Percentiles rank a stretch among this genome's conserved stretches.
phyloP scores from a whole-genome alignment of 1,140 invertebrate genomes.

The Hyles euphorbiae region DNA sequence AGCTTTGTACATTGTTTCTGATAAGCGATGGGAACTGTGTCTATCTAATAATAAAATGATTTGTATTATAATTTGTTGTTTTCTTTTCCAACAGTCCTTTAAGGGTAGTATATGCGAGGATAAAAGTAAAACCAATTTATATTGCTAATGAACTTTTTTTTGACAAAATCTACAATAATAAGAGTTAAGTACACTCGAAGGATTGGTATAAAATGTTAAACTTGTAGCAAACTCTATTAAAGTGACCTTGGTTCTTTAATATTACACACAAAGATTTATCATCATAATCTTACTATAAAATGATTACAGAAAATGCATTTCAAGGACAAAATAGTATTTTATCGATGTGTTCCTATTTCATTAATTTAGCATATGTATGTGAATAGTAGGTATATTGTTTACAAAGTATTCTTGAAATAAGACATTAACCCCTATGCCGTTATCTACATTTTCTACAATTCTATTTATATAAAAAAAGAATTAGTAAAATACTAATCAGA shows the following conservation, averaged over 20 bases:
- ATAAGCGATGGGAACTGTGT: conserved; percentile 77
- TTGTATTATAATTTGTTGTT: conserved; percentile 71
- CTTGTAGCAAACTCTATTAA: conserved; percentile 58
- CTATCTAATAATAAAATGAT: conserved; percentile 77
- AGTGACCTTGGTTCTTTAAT: conserved; percentile 68
- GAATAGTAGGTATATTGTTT: not conserved
- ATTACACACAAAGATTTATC: conserved; percentile 43
- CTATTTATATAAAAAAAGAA: conserved; percentile 50
- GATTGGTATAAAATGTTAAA: conserved; percentile 73
- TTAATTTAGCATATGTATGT: conserved; percentile 1
- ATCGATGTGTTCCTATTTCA: conserved; percentile 2
- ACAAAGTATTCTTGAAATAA: not conserved
- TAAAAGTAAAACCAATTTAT: conserved; percentile 19
- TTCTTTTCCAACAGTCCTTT: conserved; percentile 29
- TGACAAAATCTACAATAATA: conserved; percentile 76
- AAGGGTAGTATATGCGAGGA: not conserved
- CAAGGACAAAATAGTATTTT: conserved; percentile 7
- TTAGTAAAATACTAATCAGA: conserved; percentile 29
- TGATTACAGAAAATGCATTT: conserved; percentile 6
- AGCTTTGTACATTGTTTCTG: conserved; percentile 78
- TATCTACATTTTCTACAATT: conserved; percentile 71
- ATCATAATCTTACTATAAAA: conserved; percentile 9
- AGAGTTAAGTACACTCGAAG: conserved; percentile 73
- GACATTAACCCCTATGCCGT: conserved; percentile 42
- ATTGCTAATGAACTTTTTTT: conserved; percentile 71